phyloP scores from a whole-genome alignment of 1,140 invertebrate species.

The Melitaea cinxia region DNA sequence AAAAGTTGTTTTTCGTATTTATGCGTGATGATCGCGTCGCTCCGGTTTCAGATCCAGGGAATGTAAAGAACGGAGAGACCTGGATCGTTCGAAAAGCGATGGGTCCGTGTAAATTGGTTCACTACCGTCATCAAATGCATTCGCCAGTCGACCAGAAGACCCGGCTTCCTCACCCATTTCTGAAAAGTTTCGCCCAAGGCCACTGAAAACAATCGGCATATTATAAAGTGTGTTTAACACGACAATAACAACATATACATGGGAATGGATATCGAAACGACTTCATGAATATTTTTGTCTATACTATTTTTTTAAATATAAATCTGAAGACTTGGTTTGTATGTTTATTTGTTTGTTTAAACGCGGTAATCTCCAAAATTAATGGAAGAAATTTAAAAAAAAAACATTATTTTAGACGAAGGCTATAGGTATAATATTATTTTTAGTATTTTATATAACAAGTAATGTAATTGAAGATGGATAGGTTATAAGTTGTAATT shows the following conservation, averaged over 20 bases:
- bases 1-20: constrained; percentile 32
- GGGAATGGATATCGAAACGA: too few relatives aligned
- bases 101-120: constrained; percentile 97
- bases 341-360: too few relatives aligned
- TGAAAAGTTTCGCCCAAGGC: constrained; percentile 74
- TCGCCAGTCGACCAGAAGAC: constrained; percentile 70
- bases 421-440: too few relatives aligned
- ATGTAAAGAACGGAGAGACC: constrained; percentile 83
- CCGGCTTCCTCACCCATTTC: constrained; percentile 71
- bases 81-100: constrained; percentile 92
- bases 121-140: constrained; percentile 90
- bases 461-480: too few relatives aligned
- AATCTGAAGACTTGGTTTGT: too few relatives aligned
- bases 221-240: background rate
- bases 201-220: constrained; percentile 51
- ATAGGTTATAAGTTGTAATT: too few relatives aligned
- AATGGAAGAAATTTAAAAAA: too few relatives aligned
- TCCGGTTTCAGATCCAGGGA: constrained; percentile 75
- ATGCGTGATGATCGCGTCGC: constrained; percentile 62
- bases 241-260: background rate
- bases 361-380: too few relatives aligned
- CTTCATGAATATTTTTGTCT: too few relatives aligned
- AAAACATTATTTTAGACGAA: too few relatives aligned
- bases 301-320: too few relatives aligned
- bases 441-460: too few relatives aligned